These are phyloP conservation scores for Zoanthus sansibaricus DNA, from an alignment of 92 coral and sea anemone species.

Conservation along the genomic window DNA sequence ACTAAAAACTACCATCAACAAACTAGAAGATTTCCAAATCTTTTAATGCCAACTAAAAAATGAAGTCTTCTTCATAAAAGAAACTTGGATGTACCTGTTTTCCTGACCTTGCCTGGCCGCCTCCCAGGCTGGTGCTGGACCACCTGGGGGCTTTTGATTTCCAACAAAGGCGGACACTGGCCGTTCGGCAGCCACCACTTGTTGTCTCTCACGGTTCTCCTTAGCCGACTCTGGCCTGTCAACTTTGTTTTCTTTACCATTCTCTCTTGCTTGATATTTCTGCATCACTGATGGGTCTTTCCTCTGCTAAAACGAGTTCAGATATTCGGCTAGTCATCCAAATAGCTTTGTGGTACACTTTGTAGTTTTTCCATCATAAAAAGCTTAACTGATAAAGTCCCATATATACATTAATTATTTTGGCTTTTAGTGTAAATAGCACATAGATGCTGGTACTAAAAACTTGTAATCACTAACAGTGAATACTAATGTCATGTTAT, in stretches of 20 bases:
- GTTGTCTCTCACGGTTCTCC: conserved; percentile 57
- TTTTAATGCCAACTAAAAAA: not conserved
- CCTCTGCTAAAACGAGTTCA: conserved; percentile 51
- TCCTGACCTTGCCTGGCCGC: conserved; percentile 93
- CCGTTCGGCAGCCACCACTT: conserved; percentile 59
- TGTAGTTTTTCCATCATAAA: not conserved
- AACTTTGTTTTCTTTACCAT: conserved; percentile 70
- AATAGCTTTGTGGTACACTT: not conserved
- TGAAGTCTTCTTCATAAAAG: not conserved
- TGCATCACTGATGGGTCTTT: conserved; percentile 87
- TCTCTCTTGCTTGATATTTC: conserved; percentile 78
- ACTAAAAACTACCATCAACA: too few relatives aligned
- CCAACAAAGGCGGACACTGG: conserved; percentile 90
- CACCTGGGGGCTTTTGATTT: conserved; percentile 62
- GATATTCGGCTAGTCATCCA: not conserved
- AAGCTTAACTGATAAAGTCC: too few relatives aligned
- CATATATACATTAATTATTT: too few relatives aligned
- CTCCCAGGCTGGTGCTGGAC: conserved; percentile 87
- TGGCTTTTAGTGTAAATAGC: too few relatives aligned
- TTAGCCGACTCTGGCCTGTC: conserved; percentile 73
- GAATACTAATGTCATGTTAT: too few relatives aligned
- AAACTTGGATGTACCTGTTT: conserved; percentile 64
- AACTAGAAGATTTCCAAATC: too few relatives aligned
- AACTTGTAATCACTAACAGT: too few relatives aligned
- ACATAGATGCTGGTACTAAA: too few relatives aligned